phyloP scores from a whole-genome alignment of 2,113 vertebrate genomes.

The Coturnix japonica region DNA sequence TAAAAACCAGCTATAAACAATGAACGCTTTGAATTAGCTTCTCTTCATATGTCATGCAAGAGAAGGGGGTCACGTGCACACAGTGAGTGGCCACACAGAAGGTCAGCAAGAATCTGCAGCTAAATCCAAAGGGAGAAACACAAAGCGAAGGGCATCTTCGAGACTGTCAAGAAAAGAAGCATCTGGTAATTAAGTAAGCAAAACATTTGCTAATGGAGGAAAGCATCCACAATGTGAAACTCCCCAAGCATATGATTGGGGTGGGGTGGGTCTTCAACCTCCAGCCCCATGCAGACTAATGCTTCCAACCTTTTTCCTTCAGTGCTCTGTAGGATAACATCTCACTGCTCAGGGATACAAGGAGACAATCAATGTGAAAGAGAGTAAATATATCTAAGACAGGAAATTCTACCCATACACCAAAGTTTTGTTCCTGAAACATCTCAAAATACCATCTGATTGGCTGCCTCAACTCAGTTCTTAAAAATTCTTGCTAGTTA shows the following conservation, averaged over 20 bases:
- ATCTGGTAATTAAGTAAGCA: background rate
- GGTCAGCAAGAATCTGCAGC: constrained; percentile 46
- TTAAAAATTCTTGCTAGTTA: background rate
- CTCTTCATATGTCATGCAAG: constrained; percentile 69
- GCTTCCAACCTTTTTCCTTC: background rate
- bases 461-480: background rate
- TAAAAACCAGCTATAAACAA: constrained; percentile 77
- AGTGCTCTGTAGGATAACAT: fast-evolving
- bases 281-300: background rate
- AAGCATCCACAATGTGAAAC: background rate
- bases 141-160: background rate
- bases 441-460: background rate
- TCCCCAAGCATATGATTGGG: background rate
- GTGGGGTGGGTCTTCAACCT: background rate
- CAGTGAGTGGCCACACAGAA: constrained; percentile 53
- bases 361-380: background rate
- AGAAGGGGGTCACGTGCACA: constrained; percentile 59
- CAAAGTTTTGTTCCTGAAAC: background rate
- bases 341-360: background rate
- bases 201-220: background rate
- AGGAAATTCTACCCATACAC: background rate
- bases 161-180: background rate
- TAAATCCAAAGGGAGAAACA: background rate
- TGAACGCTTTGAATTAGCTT: constrained; percentile 76
- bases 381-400: background rate